Evolutionary conservation across 2,113 vertebrate genomes (phyloP).

Genomic region (Gymnorhina tibicen): DNA sequence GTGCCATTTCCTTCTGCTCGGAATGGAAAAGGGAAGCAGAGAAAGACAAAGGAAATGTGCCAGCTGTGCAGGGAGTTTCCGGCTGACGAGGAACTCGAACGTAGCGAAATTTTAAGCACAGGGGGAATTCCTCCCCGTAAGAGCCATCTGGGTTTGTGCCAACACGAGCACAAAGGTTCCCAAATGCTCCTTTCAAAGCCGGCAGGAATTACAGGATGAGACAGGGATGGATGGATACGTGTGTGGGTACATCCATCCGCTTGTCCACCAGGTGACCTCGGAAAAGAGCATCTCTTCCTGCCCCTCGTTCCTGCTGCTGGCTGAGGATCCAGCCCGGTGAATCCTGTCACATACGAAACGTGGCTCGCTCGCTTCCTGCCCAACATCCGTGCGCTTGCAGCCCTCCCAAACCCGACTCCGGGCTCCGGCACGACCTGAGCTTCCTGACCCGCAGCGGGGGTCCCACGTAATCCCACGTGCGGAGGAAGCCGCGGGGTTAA

Average conservation of each 20-base stretch:
- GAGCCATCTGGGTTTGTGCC: neutral
- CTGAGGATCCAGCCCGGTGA: neutral
- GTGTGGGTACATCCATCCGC: neutral
- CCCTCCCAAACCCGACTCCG: neutral
- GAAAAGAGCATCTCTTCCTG: constrained; percentile 35
- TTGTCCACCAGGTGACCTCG: neutral
- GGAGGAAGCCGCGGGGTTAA: neutral
- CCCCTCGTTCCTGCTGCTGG: neutral
- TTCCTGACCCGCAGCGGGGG: neutral
- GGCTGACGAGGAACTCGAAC: neutral
- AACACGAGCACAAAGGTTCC: neutral
- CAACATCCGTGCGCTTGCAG: neutral
- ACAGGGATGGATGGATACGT: neutral
- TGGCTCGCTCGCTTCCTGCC: neutral
- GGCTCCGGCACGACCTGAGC: neutral
- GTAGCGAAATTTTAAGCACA: neutral
- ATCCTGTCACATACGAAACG: neutral
- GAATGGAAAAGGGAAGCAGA: constrained; percentile 13
- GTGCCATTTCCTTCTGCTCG: neutral
- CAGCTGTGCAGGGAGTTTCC: neutral
- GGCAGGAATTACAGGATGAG: neutral
- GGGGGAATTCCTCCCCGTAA: neutral
- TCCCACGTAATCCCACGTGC: neutral
- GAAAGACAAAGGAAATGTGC: neutral
- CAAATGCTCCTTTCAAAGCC: neutral